Evolutionary conservation across 2,888 invertebrate species (phyloP).

Genomic region (Priocnemis perturbator): DNA sequence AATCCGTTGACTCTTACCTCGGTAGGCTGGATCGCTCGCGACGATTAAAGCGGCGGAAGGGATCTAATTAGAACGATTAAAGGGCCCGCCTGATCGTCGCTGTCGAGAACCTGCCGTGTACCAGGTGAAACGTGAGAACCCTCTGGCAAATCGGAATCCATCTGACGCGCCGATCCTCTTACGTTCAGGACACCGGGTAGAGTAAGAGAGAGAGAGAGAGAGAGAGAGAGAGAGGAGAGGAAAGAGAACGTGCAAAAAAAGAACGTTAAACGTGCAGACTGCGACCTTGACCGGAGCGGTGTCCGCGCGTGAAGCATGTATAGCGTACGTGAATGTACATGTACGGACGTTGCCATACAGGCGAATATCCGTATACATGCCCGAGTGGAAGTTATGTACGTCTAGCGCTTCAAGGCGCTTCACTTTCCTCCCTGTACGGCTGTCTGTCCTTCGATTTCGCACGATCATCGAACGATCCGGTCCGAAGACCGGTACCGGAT

Average conservation of each 20-base stretch:
- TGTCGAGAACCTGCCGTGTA: no score
- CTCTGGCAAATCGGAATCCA: no score
- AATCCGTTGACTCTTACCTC: neutral
- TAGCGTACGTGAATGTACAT: conserved; percentile 47
- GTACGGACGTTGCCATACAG: no score
- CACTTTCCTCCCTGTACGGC: conserved; percentile 8
- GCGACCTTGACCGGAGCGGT: conserved; percentile 71
- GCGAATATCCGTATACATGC: no score
- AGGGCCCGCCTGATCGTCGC: neutral
- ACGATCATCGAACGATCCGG: neutral
- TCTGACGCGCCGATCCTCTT: conserved; percentile 19
- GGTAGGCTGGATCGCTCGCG: neutral
- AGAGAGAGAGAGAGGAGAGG: conserved; percentile 47
- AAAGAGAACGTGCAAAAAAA: conserved; percentile 65
- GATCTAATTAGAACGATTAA: neutral
- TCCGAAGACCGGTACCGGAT: no score
- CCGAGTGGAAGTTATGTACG: conserved; percentile 18
- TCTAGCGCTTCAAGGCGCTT: conserved; percentile 52
- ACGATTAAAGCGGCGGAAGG: neutral
- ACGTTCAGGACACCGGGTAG: conserved; percentile 62
- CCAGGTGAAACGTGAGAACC: no score
- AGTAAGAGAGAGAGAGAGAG: conserved; percentile 55
- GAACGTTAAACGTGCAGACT: conserved; percentile 65
- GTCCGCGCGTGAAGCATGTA: conserved; percentile 67
- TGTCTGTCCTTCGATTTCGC: neutral